A percentile compares a stretch with the other conserved stretches of the same genome.
These are phyloP conservation scores for Drosophila watanabei DNA, from an alignment of 1,140 invertebrate genomes.

Conservation along the genomic window DNA sequence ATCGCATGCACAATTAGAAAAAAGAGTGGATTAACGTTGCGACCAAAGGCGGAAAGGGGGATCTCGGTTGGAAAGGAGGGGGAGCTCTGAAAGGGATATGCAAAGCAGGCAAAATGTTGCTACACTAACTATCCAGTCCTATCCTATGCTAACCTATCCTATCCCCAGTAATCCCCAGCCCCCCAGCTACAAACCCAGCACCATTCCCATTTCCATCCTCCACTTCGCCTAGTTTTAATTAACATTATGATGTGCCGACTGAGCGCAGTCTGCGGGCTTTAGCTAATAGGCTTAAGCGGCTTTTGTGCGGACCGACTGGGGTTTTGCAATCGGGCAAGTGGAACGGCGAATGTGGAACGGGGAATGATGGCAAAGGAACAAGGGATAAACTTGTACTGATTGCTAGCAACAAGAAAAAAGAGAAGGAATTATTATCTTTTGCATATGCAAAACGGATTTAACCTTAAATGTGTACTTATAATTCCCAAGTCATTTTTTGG, in stretches of 20 bases:
- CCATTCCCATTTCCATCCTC: slow-evolving; percentile 4
- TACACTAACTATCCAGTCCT: slow-evolving; percentile 27
- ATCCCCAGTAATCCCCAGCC: slow-evolving; percentile 27
- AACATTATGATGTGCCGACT: slow-evolving; percentile 55
- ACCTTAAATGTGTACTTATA: background rate
- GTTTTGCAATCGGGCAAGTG: slow-evolving; percentile 33
- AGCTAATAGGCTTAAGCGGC: slow-evolving; percentile 56
- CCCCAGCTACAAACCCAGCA: background rate
- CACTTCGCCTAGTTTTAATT: slow-evolving; percentile 49
- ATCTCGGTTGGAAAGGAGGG: background rate
- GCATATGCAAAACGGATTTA: background rate
- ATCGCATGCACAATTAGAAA: slow-evolving; percentile 57
- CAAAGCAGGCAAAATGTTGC: slow-evolving; percentile 40
- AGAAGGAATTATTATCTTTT: background rate
- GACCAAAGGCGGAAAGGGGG: background rate
- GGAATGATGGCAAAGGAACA: slow-evolving; percentile 14
- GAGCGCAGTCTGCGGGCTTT: slow-evolving; percentile 44
- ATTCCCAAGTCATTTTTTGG: slow-evolving; percentile 12
- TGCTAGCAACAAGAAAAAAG: background rate
- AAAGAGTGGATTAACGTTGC: slow-evolving; percentile 33
- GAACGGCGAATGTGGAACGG: background rate
- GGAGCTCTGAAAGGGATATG: slow-evolving; percentile 20
- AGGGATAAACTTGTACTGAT: slow-evolving; percentile 17
- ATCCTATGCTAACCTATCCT: slow-evolving; percentile 9
- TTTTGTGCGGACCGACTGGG: slow-evolving; percentile 41